These are phyloP conservation scores for Chironomus tentans DNA, from an alignment of 2,888 invertebrate genomes.

Conservation along the genomic window DNA sequence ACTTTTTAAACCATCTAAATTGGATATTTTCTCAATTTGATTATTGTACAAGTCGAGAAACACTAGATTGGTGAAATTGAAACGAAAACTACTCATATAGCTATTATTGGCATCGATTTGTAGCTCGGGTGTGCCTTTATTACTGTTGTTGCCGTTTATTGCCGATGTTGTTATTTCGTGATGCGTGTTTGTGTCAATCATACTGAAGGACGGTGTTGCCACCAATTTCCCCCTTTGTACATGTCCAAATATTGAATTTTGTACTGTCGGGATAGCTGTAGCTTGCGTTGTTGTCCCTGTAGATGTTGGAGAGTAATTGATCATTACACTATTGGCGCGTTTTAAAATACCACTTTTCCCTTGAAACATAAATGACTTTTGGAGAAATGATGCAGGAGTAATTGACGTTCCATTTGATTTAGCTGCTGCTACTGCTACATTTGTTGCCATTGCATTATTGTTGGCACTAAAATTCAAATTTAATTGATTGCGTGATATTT, in stretches of 20 bases:
- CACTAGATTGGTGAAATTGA: conserved; percentile 61
- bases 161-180: conserved; percentile 2
- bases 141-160: conserved; percentile 3
- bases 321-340: conserved; percentile 40
- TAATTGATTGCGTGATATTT: conserved; percentile 25
- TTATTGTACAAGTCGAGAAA: conserved; percentile 93
- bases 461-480: conserved; percentile 24
- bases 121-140: conserved; percentile 37
- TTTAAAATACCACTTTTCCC: conserved; percentile 33
- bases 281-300: not conserved
- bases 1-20: conserved; percentile 65
- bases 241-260: not conserved
- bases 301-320: conserved; percentile 31
- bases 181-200: conserved; percentile 20
- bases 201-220: conserved; percentile 20
- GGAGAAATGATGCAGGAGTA: conserved; percentile 15
- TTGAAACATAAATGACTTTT: conserved; percentile 28
- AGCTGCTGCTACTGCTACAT: not conserved
- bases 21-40: conserved; percentile 78
- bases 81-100: conserved; percentile 30
- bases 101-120: conserved; percentile 24
- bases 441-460: not conserved
- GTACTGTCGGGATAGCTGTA: not conserved
- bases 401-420: conserved; percentile 14
- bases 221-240: conserved; percentile 12